A percentile compares a stretch with the other conserved stretches of the same genome.
phyloP scores from a whole-genome alignment of 1,140 invertebrate genomes.

The Phocides pigmalion region DNA sequence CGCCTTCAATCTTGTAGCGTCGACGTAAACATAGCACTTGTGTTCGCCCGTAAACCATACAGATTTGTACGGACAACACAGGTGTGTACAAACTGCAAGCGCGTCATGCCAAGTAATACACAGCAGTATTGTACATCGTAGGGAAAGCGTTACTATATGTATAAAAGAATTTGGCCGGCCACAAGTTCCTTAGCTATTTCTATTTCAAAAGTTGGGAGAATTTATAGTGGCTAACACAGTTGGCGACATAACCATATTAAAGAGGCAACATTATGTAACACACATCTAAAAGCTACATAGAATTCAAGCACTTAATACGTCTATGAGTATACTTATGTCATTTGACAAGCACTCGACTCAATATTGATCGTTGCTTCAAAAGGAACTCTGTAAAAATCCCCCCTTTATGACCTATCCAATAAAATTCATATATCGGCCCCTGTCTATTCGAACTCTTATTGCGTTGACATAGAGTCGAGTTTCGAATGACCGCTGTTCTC shows the following conservation, averaged over 20 bases:
- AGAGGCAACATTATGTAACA: slow-evolving; percentile 6
- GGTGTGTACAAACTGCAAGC: too few species aligned
- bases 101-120: too few species aligned
- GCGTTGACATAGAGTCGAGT: slow-evolving; percentile 37
- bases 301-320: slow-evolving; percentile 51
- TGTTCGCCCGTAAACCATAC: too few species aligned
- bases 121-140: too few species aligned
- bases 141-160: too few species aligned
- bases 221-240: too few species aligned
- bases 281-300: slow-evolving; percentile 32
- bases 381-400: slow-evolving; percentile 50
- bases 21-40: too few species aligned
- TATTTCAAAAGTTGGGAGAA: too few species aligned
- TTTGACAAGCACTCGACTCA: slow-evolving; percentile 47
- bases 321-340: slow-evolving; percentile 50
- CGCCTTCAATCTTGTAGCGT: too few species aligned
- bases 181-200: too few species aligned
- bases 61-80: too few species aligned
- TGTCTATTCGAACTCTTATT: slow-evolving; percentile 30
- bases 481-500: slow-evolving; percentile 25
- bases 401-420: slow-evolving; percentile 38
- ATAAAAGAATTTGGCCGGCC: too few species aligned
- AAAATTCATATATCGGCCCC: not conserved
- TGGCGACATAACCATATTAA: slow-evolving; percentile 7
- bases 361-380: slow-evolving; percentile 59